These are phyloP conservation scores for Tylochromis polylepis DNA, from an alignment of 2,113 vertebrate species.

Conservation along the genomic window DNA sequence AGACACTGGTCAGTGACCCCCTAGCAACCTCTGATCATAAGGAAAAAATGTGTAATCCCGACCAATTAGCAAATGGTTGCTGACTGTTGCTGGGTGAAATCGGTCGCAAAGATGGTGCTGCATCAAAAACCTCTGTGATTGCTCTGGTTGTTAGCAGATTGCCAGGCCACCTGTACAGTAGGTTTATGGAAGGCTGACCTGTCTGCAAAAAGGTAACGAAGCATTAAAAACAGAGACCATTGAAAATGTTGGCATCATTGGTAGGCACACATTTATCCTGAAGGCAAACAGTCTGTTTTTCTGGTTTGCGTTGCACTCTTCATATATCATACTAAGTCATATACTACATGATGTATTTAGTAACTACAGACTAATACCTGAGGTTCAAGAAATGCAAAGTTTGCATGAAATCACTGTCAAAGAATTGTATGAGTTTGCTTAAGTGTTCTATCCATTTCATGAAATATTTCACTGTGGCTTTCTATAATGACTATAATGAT, in stretches of 20 bases:
- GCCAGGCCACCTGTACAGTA: not conserved
- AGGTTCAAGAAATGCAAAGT: not conserved
- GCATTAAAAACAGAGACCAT: no score
- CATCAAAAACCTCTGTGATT: not conserved
- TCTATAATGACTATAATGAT: not conserved
- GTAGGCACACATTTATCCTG: no score
- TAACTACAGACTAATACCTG: not conserved
- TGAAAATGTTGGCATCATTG: no score
- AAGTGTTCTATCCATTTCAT: not conserved
- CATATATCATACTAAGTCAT: not conserved
- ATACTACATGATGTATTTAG: not conserved
- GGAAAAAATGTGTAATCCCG: not conserved
- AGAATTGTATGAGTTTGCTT: not conserved
- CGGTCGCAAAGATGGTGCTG: not conserved
- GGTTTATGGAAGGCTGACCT: not conserved
- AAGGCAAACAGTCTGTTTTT: no score
- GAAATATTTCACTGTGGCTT: not conserved
- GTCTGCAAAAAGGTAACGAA: not conserved
- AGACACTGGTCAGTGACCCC: not conserved
- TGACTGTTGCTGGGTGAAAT: not conserved
- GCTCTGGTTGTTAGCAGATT: not conserved
- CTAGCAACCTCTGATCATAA: no score
- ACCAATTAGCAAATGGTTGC: not conserved
- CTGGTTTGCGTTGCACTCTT: no score
- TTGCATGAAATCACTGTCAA: not conserved